phyloP scores from a whole-genome alignment of 1,140 invertebrate genomes.

The Nebria ingens region DNA sequence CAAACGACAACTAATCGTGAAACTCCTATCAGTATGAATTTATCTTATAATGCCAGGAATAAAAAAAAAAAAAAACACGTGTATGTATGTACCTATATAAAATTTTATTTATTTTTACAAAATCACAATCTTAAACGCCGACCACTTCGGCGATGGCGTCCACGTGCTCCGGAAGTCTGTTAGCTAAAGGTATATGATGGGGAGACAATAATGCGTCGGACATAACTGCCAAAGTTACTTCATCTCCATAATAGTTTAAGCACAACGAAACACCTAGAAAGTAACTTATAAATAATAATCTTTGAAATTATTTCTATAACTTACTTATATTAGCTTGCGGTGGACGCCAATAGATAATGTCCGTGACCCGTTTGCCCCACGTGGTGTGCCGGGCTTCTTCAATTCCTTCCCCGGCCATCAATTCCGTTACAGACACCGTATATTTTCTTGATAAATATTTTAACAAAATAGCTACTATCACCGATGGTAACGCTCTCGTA shows the following conservation, averaged over 20 bases:
- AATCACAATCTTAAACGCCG: constrained; percentile 23
- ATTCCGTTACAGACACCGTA: constrained; percentile 59
- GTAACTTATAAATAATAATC: background rate
- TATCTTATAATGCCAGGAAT: too few species aligned
- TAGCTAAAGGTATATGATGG: constrained; percentile 40
- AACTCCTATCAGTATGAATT: too few species aligned
- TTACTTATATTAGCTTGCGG: constrained; percentile 72
- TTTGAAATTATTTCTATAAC: constrained; percentile 16
- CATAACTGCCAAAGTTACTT: constrained; percentile 61
- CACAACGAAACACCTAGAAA: constrained; percentile 61
- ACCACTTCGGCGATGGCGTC: constrained; percentile 36
- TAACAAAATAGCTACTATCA: constrained; percentile 53
- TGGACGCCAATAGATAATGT: constrained; percentile 64
- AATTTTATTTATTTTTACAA: too few species aligned
- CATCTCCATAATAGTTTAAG: constrained; percentile 58
- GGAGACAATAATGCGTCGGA: constrained; percentile 59
- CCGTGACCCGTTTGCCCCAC: constrained; percentile 57
- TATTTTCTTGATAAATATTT: constrained; percentile 62
- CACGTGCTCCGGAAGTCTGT: constrained; percentile 38
- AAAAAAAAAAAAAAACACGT: too few species aligned
- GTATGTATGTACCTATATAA: too few species aligned
- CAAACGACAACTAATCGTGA: too few species aligned
- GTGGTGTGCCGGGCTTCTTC: constrained; percentile 33
- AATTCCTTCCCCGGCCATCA: constrained; percentile 40
- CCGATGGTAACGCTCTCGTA: constrained; percentile 53